Evolutionary conservation across 2,888 invertebrate species (phyloP).

Genomic region (Hymenopus coronatus): DNA sequence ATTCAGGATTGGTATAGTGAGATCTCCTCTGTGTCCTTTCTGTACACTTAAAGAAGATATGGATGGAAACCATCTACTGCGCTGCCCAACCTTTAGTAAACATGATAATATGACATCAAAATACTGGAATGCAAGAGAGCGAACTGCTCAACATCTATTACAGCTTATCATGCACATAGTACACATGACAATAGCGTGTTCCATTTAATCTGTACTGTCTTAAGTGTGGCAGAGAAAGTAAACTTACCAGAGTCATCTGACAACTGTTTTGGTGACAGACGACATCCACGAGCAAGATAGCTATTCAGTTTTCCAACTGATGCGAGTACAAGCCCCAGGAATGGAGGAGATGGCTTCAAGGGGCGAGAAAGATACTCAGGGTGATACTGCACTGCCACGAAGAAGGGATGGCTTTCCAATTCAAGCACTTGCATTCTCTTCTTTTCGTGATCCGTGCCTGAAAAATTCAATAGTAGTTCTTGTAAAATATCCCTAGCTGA

Average conservation of each 20-base stretch:
- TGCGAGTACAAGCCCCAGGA: slow-evolving; percentile 90
- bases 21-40: no score
- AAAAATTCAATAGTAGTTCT: slow-evolving; percentile 38
- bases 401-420: slow-evolving; percentile 84
- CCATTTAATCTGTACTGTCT: no score
- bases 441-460: slow-evolving; percentile 70
- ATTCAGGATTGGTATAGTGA: no score
- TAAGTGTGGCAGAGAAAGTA: not conserved
- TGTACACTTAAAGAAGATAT: no score
- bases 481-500: no score
- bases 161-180: no score
- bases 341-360: slow-evolving; percentile 89
- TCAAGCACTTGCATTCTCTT: slow-evolving; percentile 94
- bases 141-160: no score
- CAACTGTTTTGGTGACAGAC: slow-evolving; percentile 69
- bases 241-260: slow-evolving; percentile 57
- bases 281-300: slow-evolving; percentile 62
- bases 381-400: slow-evolving; percentile 95
- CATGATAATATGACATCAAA: no score
- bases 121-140: no score
- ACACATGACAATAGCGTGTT: no score
- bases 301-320: slow-evolving; percentile 75
- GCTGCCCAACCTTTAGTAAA: no score
- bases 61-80: no score
- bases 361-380: slow-evolving; percentile 96